Base-by-base conservation (phyloP, 2,888 invertebrate genomes). In the Harpalus rubripes region DNA sequence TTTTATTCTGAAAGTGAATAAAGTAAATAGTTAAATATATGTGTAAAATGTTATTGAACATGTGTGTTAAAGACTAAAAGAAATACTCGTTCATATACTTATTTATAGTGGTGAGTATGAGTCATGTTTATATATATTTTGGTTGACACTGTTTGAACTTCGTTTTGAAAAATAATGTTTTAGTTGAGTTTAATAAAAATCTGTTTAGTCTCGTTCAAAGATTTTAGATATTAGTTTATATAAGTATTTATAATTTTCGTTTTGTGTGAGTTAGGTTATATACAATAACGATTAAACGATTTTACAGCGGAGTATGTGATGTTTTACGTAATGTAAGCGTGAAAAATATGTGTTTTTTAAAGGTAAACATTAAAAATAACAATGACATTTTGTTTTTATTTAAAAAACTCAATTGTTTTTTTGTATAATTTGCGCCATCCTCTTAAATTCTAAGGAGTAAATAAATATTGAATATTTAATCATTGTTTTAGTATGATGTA, bases 51-150 rank as follows among this genome's bases (percentile, higher is more conserved):
- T 59, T 59, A 18, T 7, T 59, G 59, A 59, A 59, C 18, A 59
- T 16, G 59, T 2, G 59, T 59, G 59, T 59, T 18, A 59, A 15
- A 18, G 15, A 59, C 18, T 59, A 59, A 59, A 18, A 18, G 59
- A 59, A 59, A 8, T 16, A 15, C 7, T 59, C 32, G 18, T 59
- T 59, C 16, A 59, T 18, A 59, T 16, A 59, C 12, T 68, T 68
- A 68, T 68, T 68, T 18, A 68, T 68, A 63, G 61, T 44, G 81
- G 44, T 80, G 61, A 81, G 61, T 81, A 16, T 80, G 61, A 81
- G 61, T 81, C 81, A 81, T 81, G 81, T 81, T 81, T 81, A 81
- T 81, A 76, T 76, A 76, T 76, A 76, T 56, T 81, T 81, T 81
- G 22, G 81, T 81, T 81, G 81, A 81, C 81, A 81, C 32, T 68